A percentile compares a stretch with the other conserved stretches of the same genome.
Conservation (phyloP, 2,797 vertebrate genomes). For the Oreonectes daqikongensis region DNA sequence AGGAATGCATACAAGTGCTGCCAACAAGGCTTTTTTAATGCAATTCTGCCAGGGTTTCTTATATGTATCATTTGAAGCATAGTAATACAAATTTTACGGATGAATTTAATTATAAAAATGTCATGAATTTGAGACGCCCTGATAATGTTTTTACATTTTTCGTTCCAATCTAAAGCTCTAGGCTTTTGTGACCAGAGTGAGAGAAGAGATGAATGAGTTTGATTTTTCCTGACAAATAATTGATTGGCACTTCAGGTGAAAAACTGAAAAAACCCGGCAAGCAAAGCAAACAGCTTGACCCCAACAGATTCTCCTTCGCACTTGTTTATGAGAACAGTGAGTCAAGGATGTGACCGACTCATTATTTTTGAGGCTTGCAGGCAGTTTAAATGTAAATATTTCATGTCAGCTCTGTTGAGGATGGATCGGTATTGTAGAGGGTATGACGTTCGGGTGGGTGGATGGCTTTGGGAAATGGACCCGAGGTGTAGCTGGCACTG, state of each 20-base stretch:
- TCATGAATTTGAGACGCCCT: background rate
- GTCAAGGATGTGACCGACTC: constrained; percentile 11
- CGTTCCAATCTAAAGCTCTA: background rate
- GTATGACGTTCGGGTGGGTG: constrained; percentile 49
- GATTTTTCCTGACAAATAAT: constrained; percentile 42
- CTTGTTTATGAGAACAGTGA: background rate
- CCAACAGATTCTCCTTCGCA: constrained; percentile 1
- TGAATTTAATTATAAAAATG: no score
- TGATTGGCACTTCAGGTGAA: constrained; percentile 23
- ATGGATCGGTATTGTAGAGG: constrained; percentile 23
- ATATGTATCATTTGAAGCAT: background rate
- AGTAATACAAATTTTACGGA: no score
- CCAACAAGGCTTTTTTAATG: background rate
- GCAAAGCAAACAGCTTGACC: constrained; percentile 6
- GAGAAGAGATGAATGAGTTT: constrained; percentile 13
- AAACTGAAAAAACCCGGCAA: background rate
- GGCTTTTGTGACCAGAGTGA: constrained; percentile 43
- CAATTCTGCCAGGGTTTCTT: background rate
- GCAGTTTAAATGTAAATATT: constrained; percentile 1
- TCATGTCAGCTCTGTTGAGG: constrained; percentile 1
- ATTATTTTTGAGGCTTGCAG: background rate
- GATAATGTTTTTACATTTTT: background rate
- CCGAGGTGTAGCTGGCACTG: constrained; percentile 49
- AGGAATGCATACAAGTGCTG: background rate
- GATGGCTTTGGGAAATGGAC: constrained; percentile 44